phyloP scores from a whole-genome alignment of 2,888 invertebrate species.

The Prenolepis imparis region DNA sequence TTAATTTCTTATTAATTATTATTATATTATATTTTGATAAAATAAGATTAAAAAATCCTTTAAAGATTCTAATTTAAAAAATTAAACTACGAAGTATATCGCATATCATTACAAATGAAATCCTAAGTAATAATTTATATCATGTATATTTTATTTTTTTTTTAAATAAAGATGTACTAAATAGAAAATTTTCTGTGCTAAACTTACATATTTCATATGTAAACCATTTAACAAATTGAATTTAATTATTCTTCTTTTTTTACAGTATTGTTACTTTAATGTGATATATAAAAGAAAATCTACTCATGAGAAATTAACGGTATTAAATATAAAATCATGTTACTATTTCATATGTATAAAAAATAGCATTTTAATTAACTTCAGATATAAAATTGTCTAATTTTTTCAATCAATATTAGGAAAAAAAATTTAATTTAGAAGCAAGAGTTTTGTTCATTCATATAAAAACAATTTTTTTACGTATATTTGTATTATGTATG shows the following conservation, averaged over 20 bases:
- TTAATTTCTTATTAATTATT: slow-evolving; percentile 47
- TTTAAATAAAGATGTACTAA: slow-evolving; percentile 53
- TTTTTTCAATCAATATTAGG: not conserved
- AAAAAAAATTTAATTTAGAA: not conserved
- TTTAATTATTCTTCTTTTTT: slow-evolving; percentile 32
- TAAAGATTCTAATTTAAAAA: slow-evolving; percentile 56
- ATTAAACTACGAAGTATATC: slow-evolving; percentile 53
- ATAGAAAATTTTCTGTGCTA: slow-evolving; percentile 19
- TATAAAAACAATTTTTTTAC: slow-evolving; percentile 42
- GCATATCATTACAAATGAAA: slow-evolving; percentile 48
- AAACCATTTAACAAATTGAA: slow-evolving; percentile 22
- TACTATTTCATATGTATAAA: not conserved
- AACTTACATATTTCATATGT: slow-evolving; percentile 34
- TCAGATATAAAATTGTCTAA: not conserved
- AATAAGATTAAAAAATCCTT: slow-evolving; percentile 60
- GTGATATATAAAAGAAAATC: not conserved
- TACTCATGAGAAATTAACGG: not conserved
- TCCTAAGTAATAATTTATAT: slow-evolving; percentile 53
- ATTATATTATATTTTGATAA: slow-evolving; percentile 64
- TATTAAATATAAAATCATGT: slow-evolving; percentile 1
- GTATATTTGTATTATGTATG: slow-evolving; percentile 37
- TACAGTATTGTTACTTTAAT: slow-evolving; percentile 4
- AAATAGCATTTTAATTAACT: not conserved
- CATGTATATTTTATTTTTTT: slow-evolving; percentile 40
- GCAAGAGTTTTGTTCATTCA: not conserved